Conservation (phyloP, 1,140 invertebrate genomes). For the Drosophila elegans region DNA sequence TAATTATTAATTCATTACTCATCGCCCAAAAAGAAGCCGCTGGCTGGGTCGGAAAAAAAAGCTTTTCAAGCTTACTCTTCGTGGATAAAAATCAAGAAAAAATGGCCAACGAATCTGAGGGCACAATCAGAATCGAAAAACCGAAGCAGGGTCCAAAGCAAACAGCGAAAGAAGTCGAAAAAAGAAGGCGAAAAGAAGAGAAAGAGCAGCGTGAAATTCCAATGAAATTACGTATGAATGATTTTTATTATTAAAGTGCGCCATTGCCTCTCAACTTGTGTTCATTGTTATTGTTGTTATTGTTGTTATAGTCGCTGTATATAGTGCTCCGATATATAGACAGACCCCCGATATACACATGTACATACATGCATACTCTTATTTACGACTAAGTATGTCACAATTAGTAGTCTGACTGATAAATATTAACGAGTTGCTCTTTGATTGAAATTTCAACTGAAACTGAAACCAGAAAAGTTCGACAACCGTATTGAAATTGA, state of each 20-base stretch:
- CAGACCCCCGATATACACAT: slow-evolving; percentile 1
- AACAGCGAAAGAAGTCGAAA: slow-evolving; percentile 17
- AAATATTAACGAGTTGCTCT: slow-evolving; percentile 54
- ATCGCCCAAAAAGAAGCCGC: slow-evolving; percentile 8
- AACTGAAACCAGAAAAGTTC: slow-evolving; percentile 12
- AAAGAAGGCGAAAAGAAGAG: slow-evolving; percentile 7
- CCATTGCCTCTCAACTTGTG: slow-evolving; percentile 40
- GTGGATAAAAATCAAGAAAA: slow-evolving; percentile 6
- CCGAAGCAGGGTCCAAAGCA: slow-evolving; percentile 26
- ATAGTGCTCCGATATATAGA: slow-evolving; percentile 19
- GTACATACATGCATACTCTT: slow-evolving; percentile 25
- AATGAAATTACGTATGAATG: slow-evolving; percentile 69
- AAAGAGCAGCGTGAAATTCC: slow-evolving; percentile 58
- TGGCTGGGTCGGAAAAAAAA: slow-evolving; percentile 5
- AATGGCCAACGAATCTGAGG: slow-evolving; percentile 14
- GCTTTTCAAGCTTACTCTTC: slow-evolving; percentile 6
- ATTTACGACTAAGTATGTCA: slow-evolving; percentile 38
- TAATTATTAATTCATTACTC: neutral
- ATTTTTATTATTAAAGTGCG: slow-evolving; percentile 67
- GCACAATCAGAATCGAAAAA: slow-evolving; percentile 17
- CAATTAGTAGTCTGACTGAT: slow-evolving; percentile 43
- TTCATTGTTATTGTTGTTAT: slow-evolving; percentile 13
- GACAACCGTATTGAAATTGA: slow-evolving; percentile 2
- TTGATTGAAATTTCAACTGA: slow-evolving; percentile 30
- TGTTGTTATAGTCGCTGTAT: slow-evolving; percentile 12